These are phyloP conservation scores for Nannobrachium achirus DNA, from an alignment of 2,113 vertebrate species.

Conservation along the genomic window DNA sequence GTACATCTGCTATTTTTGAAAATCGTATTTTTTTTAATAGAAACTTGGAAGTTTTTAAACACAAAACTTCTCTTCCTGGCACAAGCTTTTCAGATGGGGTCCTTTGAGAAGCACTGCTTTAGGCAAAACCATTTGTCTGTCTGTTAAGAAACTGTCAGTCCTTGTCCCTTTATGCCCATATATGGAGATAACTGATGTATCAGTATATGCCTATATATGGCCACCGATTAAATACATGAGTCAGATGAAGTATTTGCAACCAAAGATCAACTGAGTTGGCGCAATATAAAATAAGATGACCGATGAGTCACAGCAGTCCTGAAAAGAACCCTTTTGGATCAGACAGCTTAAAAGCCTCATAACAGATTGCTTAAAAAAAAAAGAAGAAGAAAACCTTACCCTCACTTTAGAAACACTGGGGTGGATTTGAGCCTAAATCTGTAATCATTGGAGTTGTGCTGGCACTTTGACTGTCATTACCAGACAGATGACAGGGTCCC, in stretches of 20 bases:
- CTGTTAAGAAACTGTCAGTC: not conserved
- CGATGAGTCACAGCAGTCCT: slow-evolving; percentile 3
- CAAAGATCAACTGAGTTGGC: slow-evolving; percentile 38
- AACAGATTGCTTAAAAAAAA: slow-evolving; percentile 39
- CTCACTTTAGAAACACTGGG: slow-evolving; percentile 48
- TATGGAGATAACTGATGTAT: too few relatives aligned
- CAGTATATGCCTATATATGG: too few relatives aligned
- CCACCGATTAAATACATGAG: too few relatives aligned
- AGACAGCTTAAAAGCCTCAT: slow-evolving; percentile 48
- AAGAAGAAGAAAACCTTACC: too few relatives aligned
- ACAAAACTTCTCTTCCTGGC: too few relatives aligned
- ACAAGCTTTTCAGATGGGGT: too few relatives aligned
- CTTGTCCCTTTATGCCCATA: not conserved
- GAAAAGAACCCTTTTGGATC: slow-evolving; percentile 30
- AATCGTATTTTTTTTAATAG: too few relatives aligned
- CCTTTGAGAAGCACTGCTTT: not conserved
- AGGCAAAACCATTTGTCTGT: slow-evolving; percentile 12
- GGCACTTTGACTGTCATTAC: slow-evolving; percentile 68
- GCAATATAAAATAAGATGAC: not conserved
- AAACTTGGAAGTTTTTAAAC: too few relatives aligned
- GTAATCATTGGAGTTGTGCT: slow-evolving; percentile 58
- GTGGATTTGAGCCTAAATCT: slow-evolving; percentile 68
- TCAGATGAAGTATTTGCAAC: too few relatives aligned
- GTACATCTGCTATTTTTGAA: too few relatives aligned
- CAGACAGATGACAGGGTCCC: slow-evolving; percentile 58